These are phyloP conservation scores for Drosophila micromelanica DNA, from an alignment of 1,140 invertebrate species.

Conservation along the genomic window DNA sequence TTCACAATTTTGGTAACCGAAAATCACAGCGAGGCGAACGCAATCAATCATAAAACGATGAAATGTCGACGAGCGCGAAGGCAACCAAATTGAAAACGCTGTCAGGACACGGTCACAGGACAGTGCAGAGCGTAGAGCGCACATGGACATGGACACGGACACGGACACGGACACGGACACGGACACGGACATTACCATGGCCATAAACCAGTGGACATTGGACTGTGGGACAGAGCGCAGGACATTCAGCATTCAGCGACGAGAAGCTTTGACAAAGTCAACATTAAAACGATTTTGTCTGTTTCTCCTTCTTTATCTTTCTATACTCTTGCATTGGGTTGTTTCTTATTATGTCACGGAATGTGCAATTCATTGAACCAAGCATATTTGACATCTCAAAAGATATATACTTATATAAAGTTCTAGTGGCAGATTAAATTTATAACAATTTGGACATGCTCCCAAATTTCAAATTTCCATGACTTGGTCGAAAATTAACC, in stretches of 20 bases:
- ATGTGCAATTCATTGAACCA: too few species aligned
- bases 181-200: neutral
- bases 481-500: too few species aligned
- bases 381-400: too few species aligned
- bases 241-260: neutral
- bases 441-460: too few species aligned
- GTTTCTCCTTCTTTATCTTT: constrained; percentile 18
- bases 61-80: constrained; percentile 57
- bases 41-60: constrained; percentile 81
- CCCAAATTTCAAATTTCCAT: too few species aligned
- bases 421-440: too few species aligned
- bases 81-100: constrained; percentile 65
- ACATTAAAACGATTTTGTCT: constrained; percentile 24
- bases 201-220: neutral
- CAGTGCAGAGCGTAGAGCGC: neutral
- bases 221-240: neutral
- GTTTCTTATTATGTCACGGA: too few species aligned
- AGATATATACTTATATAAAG: too few species aligned
- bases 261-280: constrained; percentile 2
- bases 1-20: constrained; percentile 74
- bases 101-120: constrained; percentile 56
- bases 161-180: neutral
- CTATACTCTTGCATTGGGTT: neutral
- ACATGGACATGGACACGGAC: too few species aligned
- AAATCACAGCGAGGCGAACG: constrained; percentile 72